Evolutionary conservation across 2,797 vertebrate species (phyloP), one percentile per base, ranked within the genome.

Genomic region (Siniperca obscura): DNA sequence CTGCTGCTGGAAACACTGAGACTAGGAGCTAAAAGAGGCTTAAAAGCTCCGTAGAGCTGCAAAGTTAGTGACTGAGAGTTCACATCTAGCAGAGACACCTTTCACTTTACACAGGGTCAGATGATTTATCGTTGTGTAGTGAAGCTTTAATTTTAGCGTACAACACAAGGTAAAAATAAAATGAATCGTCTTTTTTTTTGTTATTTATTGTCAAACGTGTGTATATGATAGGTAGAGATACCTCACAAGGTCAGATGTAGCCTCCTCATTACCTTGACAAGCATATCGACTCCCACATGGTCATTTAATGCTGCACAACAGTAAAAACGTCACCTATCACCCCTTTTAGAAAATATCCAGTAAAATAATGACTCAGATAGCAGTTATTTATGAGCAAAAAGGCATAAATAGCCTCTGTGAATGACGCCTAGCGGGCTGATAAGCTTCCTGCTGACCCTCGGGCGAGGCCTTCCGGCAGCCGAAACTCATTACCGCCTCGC

Each of bases 401-500:
- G 61, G 8, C 75, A 80, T 1, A 71, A 71, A 78, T 67, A 71
- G 80, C 6, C 4, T 64, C 22, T 65, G 2, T 79, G 80, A 78
- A 30, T 76, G 86, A 64, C 5, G 27, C 61, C 76, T 61, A 22
- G 73, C 36, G 19, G 87, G 79, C 53, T 77, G 79, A 77, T 66
- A 30, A 81, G 80, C 68, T 27, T 67, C 81, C 80, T 36, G 66
- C n/a, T 13, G 74, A 64, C 76, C 86, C 78, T 70, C 25, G 68
- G 81, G 80, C 55, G 8, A 87, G 44, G 78, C 76, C 57, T 68
- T 60, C 40, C 16, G 1, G 83, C 73, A 71, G 59, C 81, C 21
- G 5, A 38, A 3, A 21, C 87, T 89, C 86, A 86, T 92, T 90
- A 89, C 73, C 27, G 19, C 80, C 79, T 80, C 21, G 8, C 73